Evolutionary conservation across 2,888 invertebrate species (phyloP), one percentile per base, ranked within the genome.

Genomic region (Sarcophaga carnaria): DNA sequence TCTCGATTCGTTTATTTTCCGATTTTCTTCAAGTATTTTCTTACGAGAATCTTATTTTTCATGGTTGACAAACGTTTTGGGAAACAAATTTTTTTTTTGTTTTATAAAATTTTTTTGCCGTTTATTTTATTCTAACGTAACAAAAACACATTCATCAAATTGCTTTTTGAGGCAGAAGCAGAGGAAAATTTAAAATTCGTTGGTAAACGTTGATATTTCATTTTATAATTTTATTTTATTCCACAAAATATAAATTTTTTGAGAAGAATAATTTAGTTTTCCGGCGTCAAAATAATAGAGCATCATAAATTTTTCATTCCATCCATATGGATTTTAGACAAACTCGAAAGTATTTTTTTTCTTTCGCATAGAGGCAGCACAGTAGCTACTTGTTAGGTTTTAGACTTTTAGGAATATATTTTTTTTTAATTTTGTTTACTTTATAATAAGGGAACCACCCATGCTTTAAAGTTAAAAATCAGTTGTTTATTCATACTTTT

Each of bases 141-240:
- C 90, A 89, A 90, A 89, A 88, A 90, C 89, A 91, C 91, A 91
- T 91, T 91, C 91, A 92, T 91, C 92, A 91, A 91, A 90, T 89
- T 90, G 72, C 74, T 49, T 59, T 59, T 37, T 37, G 8, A 37
- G 8, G 37, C 37, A 37, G 37, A 22, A 62, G 25, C 59, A 74
- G 17, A 47, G 54, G 25, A 37, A 45, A 62, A 37, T 37, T 8
- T 2, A 22, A 62, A 78, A 59, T 54, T 54, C 17, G 54, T 54
- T 54, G 54, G 10, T 47, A 59, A 71, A 47, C 25, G 6, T 4
- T 49, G 20, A 5, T 63, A 63, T 71, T 72, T 54, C n/a, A 5
- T 62, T 37, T 37, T n/a, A 27, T 62, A 25, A 47, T 4, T 49
- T n/a, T 64, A 22, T 64, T 75, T 71, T 63, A 76, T 75, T 79